These are phyloP conservation scores for Drosophila burlai DNA, from an alignment of 1,140 invertebrate genomes.

Conservation along the genomic window DNA sequence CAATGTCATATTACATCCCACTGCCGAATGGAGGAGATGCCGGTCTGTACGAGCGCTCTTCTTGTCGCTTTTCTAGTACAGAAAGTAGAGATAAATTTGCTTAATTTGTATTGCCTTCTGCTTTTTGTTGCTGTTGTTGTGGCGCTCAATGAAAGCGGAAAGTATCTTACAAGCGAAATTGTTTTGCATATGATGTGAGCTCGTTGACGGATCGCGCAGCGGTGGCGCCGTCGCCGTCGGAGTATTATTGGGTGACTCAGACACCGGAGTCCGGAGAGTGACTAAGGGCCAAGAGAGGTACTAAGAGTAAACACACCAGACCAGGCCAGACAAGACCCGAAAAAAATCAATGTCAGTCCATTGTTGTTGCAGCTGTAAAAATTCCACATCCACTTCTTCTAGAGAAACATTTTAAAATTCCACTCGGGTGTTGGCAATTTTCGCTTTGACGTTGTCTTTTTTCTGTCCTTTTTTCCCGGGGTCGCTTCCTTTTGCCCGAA, in stretches of 20 bases:
- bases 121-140: constrained; percentile 11
- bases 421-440: constrained; percentile 73
- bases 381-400: constrained; percentile 25
- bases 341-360: constrained; percentile 74
- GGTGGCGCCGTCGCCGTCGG: constrained; percentile 16
- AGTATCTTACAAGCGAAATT: constrained; percentile 45
- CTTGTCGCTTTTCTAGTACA: constrained; percentile 38
- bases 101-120: constrained; percentile 62
- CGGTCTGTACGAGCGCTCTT: constrained; percentile 8
- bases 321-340: constrained; percentile 35
- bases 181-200: constrained; percentile 70
- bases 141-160: constrained; percentile 70
- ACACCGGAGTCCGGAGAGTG: constrained; percentile 26
- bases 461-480: constrained; percentile 14
- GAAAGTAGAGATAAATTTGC: constrained; percentile 69
- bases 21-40: constrained; percentile 19
- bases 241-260: constrained; percentile 49
- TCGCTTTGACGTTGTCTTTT: constrained; percentile 39
- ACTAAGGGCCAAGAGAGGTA: constrained; percentile 61
- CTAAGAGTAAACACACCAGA: constrained; percentile 36
- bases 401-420: constrained; percentile 66
- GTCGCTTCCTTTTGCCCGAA: constrained; percentile 46
- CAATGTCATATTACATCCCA: constrained; percentile 48
- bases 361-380: constrained; percentile 62
- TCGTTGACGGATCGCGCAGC: constrained; percentile 48